Conservation (phyloP, 2,888 invertebrate genomes). For the Orchesellides sinensis region DNA sequence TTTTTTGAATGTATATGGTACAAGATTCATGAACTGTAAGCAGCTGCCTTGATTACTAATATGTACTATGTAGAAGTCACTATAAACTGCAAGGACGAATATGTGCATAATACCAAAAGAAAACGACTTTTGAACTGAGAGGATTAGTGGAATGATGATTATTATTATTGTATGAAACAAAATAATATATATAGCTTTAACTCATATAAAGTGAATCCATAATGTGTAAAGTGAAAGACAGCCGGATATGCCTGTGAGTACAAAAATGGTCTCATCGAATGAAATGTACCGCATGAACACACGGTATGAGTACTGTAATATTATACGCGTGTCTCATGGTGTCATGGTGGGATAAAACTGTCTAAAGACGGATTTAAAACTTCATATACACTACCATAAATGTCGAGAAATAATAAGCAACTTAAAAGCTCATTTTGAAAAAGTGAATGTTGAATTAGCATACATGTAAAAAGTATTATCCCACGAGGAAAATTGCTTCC, state of each 20-base stretch:
- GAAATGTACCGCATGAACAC: neutral
- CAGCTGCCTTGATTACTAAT: no score
- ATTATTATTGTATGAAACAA: conserved; percentile 10
- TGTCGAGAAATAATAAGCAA: neutral
- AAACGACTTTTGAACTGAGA: neutral
- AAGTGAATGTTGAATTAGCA: neutral
- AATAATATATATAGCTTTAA: no score
- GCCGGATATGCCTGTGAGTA: neutral
- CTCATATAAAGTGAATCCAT: no score
- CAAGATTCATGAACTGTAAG: no score
- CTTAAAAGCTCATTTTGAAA: neutral
- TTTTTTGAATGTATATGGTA: no score
- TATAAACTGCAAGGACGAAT: neutral
- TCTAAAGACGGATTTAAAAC: neutral
- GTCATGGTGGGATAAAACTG: neutral
- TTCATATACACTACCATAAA: conserved; percentile 7
- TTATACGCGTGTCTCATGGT: neutral
- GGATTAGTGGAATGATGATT: neutral
- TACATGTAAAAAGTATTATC: neutral
- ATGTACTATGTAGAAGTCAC: neutral
- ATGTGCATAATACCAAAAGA: neutral
- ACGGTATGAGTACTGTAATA: no score
- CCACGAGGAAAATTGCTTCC: neutral
- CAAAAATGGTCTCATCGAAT: conserved; percentile 3
- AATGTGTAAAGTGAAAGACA: neutral